Conservation (phyloP, 2,888 invertebrate genomes). For the Odontocerum albicorne region DNA sequence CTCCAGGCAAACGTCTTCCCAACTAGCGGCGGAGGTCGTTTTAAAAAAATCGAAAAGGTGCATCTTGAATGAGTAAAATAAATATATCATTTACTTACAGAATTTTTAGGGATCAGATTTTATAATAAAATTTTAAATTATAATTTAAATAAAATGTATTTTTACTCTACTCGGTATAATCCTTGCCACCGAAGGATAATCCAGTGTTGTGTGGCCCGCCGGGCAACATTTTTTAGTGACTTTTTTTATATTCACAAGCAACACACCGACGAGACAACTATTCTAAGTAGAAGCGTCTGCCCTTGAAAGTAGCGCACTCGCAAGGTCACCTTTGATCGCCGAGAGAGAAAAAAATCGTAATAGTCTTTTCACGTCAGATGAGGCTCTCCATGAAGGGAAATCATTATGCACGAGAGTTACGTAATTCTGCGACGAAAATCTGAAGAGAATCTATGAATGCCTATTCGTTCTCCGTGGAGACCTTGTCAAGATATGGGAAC, state of each 20-base stretch:
- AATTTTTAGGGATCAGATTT: no score
- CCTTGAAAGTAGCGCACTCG: slow-evolving; percentile 28
- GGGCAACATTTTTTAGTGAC: slow-evolving; percentile 22
- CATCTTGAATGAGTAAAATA: no score
- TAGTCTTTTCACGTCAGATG: neutral
- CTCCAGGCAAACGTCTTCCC: no score
- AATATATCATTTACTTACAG: no score
- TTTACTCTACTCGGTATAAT: neutral
- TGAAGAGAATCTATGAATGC: no score
- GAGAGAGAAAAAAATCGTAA: slow-evolving; percentile 1
- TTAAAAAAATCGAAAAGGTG: no score
- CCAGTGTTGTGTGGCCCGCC: slow-evolving; percentile 14
- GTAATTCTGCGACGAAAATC: no score
- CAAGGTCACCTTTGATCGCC: slow-evolving; percentile 31
- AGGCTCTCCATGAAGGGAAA: slow-evolving; percentile 17
- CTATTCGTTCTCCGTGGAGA: no score
- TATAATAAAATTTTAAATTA: no score
- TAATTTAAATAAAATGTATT: neutral
- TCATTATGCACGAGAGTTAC: slow-evolving; percentile 4
- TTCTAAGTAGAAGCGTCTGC: slow-evolving; percentile 34
- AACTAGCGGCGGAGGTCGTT: no score
- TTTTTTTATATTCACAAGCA: slow-evolving; percentile 22
- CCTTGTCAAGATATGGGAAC: neutral
- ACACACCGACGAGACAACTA: slow-evolving; percentile 28
- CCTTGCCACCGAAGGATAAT: slow-evolving; percentile 7